phyloP scores from a whole-genome alignment of 2,888 invertebrate genomes.

The Mylabris sibirica region DNA sequence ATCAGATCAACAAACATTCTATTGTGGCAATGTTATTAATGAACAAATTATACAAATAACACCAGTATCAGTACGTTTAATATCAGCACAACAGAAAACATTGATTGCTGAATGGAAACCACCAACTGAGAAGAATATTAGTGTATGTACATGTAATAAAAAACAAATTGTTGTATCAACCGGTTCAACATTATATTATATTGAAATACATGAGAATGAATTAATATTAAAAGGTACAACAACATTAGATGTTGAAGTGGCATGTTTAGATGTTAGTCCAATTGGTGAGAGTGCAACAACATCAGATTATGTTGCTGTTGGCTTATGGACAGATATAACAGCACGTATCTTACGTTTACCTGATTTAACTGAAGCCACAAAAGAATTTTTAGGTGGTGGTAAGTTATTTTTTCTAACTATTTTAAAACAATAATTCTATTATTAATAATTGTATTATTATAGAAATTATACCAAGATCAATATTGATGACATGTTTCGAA shows the following conservation, averaged over 20 bases:
- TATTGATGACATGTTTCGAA: constrained; percentile 94
- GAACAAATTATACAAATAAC: constrained; percentile 78
- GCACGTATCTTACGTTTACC: constrained; percentile 87
- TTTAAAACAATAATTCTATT: constrained; percentile 1
- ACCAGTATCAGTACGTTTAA: constrained; percentile 74
- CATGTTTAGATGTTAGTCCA: constrained; percentile 93
- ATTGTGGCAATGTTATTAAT: constrained; percentile 87
- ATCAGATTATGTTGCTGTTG: constrained; percentile 85
- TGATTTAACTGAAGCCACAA: constrained; percentile 79
- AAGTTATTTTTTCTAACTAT: constrained; percentile 36
- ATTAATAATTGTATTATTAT: constrained; percentile 41
- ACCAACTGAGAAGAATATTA: constrained; percentile 76
- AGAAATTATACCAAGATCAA: constrained; percentile 97
- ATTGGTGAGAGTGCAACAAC: constrained; percentile 68
- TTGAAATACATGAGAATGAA: constrained; percentile 74
- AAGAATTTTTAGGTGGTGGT: constrained; percentile 89
- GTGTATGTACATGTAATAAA: constrained; percentile 85
- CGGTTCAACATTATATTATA: constrained; percentile 85
- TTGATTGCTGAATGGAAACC: constrained; percentile 78
- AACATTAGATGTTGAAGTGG: constrained; percentile 91
- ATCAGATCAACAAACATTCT: constrained; percentile 92
- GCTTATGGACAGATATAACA: constrained; percentile 97
- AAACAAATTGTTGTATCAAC: constrained; percentile 84
- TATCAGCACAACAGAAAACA: constrained; percentile 72
- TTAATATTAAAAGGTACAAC: constrained; percentile 71